Evolutionary conservation across 2,888 invertebrate species (phyloP), one percentile per base, ranked within the genome.

Genomic region (Leptopilina myrica): DNA sequence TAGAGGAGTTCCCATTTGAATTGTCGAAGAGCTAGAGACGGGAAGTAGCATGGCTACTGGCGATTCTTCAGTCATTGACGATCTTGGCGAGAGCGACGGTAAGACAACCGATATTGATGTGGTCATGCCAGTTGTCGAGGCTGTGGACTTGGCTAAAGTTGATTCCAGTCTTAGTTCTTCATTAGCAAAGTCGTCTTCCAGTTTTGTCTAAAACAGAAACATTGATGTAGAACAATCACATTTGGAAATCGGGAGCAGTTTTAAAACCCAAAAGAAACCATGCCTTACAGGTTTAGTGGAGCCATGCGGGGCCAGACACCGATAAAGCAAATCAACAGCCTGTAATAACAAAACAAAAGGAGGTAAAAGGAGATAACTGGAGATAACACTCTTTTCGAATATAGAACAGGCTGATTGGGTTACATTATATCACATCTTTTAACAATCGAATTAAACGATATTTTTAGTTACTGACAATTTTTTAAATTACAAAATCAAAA

Each of bases 221-320:
- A 84, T 85, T 84, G 79, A 73, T 79, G 84, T 81, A 73, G 85
- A 79, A 80, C 79, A 81, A 81, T 86, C 83, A 86, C 83, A 83
- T 86, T 84, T 80, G 78, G 79, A 85, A 75, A 69, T 80, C 75
- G 78, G 78, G 56, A 43, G 81, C 82, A 83, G 83, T 84, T 85
- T 86, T 84, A 85, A 88, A 86, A 89, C 87, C 88, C 88, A 88
- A 89, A 90, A 89, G 88, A 89, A 91, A 91, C 87, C 91, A 91
- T 91, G 91, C 91, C 90, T 91, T 91, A 91, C 91, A 91, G 91
- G 90, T 91, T 91, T 90, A 91, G 88, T 88, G 90, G 91, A 90
- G 90, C 91, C 91, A 91, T 91, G 91, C 90, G 91, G 91, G 91
- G 90, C 91, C 90, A 91, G 91, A 91, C 91, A 91, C 89, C 91